Percentiles rank a stretch among this genome's conserved stretches.
Evolutionary conservation across 1,140 invertebrate genomes (phyloP).

Genomic region (Hermatobates lingyangjiaoensis): DNA sequence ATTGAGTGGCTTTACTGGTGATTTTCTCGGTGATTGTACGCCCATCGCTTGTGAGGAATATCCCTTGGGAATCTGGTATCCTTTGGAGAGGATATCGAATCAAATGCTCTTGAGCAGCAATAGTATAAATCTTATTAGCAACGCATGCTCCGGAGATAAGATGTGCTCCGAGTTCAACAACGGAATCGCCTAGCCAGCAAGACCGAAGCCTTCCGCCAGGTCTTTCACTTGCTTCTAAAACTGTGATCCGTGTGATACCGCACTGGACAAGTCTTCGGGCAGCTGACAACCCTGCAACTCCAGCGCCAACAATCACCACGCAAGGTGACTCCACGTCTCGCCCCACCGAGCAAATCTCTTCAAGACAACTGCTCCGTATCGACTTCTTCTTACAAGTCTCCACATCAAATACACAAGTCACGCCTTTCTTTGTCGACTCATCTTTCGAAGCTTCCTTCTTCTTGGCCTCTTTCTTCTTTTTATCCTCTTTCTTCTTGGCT

Average conservation of each 20-base stretch:
- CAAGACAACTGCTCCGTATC: constrained; percentile 3
- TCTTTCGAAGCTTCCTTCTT: not conserved
- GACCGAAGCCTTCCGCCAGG: constrained; percentile 53
- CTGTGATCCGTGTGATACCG: constrained; percentile 42
- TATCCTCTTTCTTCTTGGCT: not conserved
- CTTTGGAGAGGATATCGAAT: constrained; percentile 28
- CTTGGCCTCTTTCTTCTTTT: not conserved
- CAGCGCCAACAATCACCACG: constrained; percentile 51
- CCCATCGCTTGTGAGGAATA: constrained; percentile 10
- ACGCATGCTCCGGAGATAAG: constrained; percentile 43
- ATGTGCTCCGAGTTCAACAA: constrained; percentile 49
- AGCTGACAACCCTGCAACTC: constrained; percentile 52
- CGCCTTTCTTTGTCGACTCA: not conserved
- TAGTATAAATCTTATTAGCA: constrained; percentile 41
- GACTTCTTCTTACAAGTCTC: not conserved
- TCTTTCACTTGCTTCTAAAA: constrained; percentile 52
- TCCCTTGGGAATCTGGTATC: constrained; percentile 24
- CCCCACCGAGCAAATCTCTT: constrained; percentile 8
- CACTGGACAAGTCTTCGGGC: constrained; percentile 45
- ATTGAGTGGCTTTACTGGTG: constrained; percentile 29
- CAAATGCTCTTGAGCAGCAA: constrained; percentile 41
- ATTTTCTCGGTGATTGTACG: constrained; percentile 1
- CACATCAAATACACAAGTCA: not conserved
- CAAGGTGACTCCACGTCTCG: constrained; percentile 26
- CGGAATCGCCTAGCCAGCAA: constrained; percentile 47